A percentile compares a stretch with the other conserved stretches of the same genome.
These are phyloP conservation scores for Drosophila miranda DNA, from an alignment of 1,140 invertebrate species.

Conservation along the genomic window DNA sequence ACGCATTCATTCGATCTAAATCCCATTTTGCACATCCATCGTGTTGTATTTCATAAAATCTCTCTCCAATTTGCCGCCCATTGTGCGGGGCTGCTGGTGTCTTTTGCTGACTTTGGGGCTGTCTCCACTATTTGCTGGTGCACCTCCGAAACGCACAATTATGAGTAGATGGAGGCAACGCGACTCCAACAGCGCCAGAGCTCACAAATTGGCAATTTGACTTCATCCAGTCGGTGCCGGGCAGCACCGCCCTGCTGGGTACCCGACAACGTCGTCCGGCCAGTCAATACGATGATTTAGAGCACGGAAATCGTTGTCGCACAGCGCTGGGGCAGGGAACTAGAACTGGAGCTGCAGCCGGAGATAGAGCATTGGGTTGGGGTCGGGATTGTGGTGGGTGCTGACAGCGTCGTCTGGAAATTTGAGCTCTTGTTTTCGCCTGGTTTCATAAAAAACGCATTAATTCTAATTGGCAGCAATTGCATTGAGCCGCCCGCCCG, in stretches of 20 bases:
- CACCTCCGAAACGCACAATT: conserved; percentile 51
- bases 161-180: conserved; percentile 22
- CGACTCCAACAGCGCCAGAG: conserved; percentile 39
- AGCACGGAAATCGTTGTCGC: conserved; percentile 57
- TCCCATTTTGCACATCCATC: no score
- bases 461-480: conserved; percentile 76
- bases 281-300: conserved; percentile 75
- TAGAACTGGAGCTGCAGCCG: conserved; percentile 2
- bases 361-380: conserved; percentile 3
- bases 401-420: conserved; percentile 50
- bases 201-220: conserved; percentile 76
- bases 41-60: no score
- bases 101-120: not conserved
- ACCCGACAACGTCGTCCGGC: conserved; percentile 20
- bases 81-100: conserved; percentile 29
- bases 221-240: conserved; percentile 50
- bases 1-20: no score
- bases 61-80: conserved; percentile 41
- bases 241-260: conserved; percentile 48
- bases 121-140: conserved; percentile 18
- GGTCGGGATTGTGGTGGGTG: conserved; percentile 31
- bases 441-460: conserved; percentile 66
- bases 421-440: conserved; percentile 56
- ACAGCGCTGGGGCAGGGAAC: not conserved
- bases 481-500: conserved; percentile 66